Evolutionary conservation across 1,140 invertebrate genomes (phyloP), one percentile per base, ranked within the genome.

Genomic region (Daktulosphaira vitifoliae): DNA sequence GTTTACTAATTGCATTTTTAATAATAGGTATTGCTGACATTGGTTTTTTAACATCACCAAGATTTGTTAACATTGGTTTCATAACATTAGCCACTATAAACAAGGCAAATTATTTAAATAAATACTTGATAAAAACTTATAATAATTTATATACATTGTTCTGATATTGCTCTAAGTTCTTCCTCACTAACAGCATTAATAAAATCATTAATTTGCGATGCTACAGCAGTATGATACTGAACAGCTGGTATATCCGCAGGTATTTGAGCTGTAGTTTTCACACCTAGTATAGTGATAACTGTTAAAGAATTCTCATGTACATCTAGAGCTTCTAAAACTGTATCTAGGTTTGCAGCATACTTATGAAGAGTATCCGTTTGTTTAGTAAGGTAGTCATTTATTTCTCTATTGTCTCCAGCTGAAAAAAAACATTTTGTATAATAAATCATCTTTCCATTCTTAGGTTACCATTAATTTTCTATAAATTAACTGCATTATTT

Each of bases 301-400:
- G 90, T 90, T 18, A 95, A 75, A 15, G 90, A 92, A 77, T 95
- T 89, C 72, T 93, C 87, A 71, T 92, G 88, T 37, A 90, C 76
- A 75, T 94, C 88, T 18, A 96, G 77, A 2, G 90, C 92, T 73
- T 90, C 89, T 68, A 94, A 77, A 18, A 93, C 90, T 76, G 87
- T 93, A 72, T 91, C 90, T 67, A 96, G 76, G 1, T 88, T 77
- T 48, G 93, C 88, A 49, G 82, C 81, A 48, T 84, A 88, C 73
- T 93, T 92, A 39, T 77, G 81, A 69, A 95, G 82, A 69, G 85
- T 82, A 48, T 90, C 89, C 71, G 81, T 84, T 39, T 95, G 74
- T 69, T 92, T 87, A 29, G 84, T 80, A 75, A 86, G 92, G 73
- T 85, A 92, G 29, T 89, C 91, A 92, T 70, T 70, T 80, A 76